Percentiles rank a stretch among this genome's conserved stretches.
Conservation (phyloP, 2,113 vertebrate genomes). For the Mesembrinibis cayennensis region DNA sequence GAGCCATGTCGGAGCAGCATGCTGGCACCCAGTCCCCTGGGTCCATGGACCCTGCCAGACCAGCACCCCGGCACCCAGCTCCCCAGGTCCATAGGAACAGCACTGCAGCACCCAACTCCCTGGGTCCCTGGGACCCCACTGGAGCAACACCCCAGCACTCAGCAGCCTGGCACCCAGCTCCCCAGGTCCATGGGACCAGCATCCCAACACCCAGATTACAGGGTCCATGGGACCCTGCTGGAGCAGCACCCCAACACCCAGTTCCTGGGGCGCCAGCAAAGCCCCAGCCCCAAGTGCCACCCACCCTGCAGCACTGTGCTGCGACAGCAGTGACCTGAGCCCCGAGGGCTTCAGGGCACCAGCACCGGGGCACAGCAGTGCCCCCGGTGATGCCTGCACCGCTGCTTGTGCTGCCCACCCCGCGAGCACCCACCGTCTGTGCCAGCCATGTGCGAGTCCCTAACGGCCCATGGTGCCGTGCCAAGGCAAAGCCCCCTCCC, state of each 20-base stretch:
- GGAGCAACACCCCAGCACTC: neutral
- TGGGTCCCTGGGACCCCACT: neutral
- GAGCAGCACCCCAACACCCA: neutral
- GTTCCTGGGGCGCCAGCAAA: neutral
- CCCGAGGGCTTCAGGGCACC: neutral
- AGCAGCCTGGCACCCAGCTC: neutral
- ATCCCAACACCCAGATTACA: neutral
- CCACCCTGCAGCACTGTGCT: rapidly evolving
- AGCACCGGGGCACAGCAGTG: rapidly evolving
- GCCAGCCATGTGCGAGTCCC: constrained; percentile 21
- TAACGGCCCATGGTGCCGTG: neutral
- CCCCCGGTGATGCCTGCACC: neutral
- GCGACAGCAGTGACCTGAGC: neutral
- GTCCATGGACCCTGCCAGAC: neutral
- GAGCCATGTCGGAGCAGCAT: rapidly evolving
- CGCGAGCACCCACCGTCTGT: constrained; percentile 14
- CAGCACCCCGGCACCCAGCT: neutral
- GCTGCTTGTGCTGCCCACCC: neutral
- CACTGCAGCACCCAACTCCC: neutral
- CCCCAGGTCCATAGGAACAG: neutral
- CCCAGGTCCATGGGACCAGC: neutral
- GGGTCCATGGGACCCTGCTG: neutral
- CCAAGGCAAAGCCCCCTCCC: neutral
- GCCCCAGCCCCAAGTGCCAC: neutral
- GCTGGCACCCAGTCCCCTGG: neutral